Evolutionary conservation across 2,797 vertebrate species (phyloP), one percentile per base, ranked within the genome.

Genomic region (Lagocephalus sceleratus): DNA sequence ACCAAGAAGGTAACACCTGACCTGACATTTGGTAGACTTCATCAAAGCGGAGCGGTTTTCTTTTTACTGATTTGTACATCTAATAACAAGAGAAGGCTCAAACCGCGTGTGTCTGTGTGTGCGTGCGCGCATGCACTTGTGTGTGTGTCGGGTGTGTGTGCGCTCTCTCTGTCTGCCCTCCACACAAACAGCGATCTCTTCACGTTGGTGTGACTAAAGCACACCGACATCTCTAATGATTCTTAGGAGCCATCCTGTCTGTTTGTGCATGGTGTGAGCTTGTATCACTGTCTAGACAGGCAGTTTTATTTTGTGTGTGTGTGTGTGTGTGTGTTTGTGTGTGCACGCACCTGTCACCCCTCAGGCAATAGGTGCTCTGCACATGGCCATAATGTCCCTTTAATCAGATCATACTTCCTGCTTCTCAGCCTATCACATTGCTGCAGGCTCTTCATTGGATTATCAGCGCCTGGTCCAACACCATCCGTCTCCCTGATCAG

Each of bases 401-500:
- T 93, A 95, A 97, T 96, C 94, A 92, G 92, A 97, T 98, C 95
- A 92, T 92, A 92, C 91, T 87, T 94, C 89, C 93, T 93, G 93
- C 93, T 94, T 93, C 92, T 92, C 88, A 86, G 94, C 95, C 93
- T 94, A 94, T 95, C 94, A 93, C 90, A 79, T 94, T 91, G 94
- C 93, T 93, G 92, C 93, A 92, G 92, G 93, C 84, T 60, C 89
- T 89, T 94, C 92, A 94, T 96, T 94, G 94, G 94, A 92, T 92
- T 91, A 88, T 76, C 64, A 69, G 75, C 57, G 84, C 81, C 88
- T 88, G 88, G 82, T 78, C 75, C 77, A 68, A 89, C 87, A 88
- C 87, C 84, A 89, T 88, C 84, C 81, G 63, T 85, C 82, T 85
- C 74, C 76, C 82, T 81, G 86, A 91, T 90, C 87, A 85, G 84